Evolutionary conservation across 2,888 invertebrate genomes (phyloP).

Genomic region (Choreutis nemorana): DNA sequence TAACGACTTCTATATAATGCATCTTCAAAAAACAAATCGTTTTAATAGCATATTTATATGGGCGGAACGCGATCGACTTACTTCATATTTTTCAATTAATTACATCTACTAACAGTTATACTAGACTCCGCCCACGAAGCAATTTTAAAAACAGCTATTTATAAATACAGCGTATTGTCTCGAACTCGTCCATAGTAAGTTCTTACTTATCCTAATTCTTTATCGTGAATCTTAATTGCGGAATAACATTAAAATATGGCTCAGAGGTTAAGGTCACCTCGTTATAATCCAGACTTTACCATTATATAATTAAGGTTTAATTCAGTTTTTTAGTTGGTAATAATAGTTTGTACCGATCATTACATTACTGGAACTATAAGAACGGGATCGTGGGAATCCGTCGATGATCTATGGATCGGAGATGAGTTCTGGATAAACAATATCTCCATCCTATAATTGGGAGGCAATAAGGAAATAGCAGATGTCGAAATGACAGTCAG

Average conservation of each 20-base stretch:
- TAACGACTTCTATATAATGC: no score
- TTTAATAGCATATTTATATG: no score
- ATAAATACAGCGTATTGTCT: no score
- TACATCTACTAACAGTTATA: no score
- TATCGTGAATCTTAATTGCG: slow-evolving; percentile 66
- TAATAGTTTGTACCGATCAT: slow-evolving; percentile 52
- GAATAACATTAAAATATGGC: slow-evolving; percentile 65
- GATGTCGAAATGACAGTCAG: slow-evolving; percentile 7
- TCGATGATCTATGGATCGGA: slow-evolving; percentile 42
- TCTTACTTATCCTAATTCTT: slow-evolving; percentile 57
- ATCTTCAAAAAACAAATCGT: no score
- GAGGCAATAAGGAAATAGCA: no score
- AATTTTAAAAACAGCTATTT: no score
- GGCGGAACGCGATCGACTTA: no score
- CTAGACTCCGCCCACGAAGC: no score
- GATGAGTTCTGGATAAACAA: slow-evolving; percentile 26
- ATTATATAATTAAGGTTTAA: slow-evolving; percentile 28
- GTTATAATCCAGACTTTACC: slow-evolving; percentile 30
- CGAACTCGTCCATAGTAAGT: no score
- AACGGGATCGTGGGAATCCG: slow-evolving; percentile 61
- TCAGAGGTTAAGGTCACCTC: slow-evolving; percentile 24
- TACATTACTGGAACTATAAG: slow-evolving; percentile 50
- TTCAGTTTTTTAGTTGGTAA: slow-evolving; percentile 25
- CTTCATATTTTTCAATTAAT: no score
- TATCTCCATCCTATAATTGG: no score